Evolutionary conservation across 2,113 vertebrate genomes (phyloP).

Genomic region (Tupaia tana): DNA sequence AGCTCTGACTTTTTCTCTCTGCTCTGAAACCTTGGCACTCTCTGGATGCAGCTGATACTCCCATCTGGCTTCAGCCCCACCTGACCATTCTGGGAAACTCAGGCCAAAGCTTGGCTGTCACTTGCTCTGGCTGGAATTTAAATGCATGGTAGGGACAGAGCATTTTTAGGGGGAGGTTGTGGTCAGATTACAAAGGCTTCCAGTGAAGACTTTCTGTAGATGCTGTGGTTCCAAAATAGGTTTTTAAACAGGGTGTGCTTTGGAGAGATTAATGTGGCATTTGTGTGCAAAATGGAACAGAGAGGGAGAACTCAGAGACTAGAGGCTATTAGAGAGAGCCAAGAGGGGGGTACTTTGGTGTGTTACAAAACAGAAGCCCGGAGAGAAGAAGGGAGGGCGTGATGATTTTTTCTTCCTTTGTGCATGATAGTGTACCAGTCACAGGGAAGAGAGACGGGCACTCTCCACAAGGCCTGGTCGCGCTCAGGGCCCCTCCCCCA

Average conservation of each 20-base stretch:
- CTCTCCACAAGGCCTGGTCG: too few relatives aligned
- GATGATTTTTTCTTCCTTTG: background rate
- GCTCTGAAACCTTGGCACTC: constrained; percentile 57
- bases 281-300: background rate
- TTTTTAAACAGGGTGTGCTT: background rate
- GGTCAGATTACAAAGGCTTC: background rate
- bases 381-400: background rate
- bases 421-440: too few relatives aligned
- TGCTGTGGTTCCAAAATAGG: background rate
- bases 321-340: background rate
- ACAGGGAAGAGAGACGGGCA: too few relatives aligned
- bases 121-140: constrained; percentile 44
- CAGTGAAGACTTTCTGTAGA: constrained; percentile 3
- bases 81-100: constrained; percentile 59
- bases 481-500: too few relatives aligned
- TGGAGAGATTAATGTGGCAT: background rate
- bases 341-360: background rate
- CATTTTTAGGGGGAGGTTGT: background rate
- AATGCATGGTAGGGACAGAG: background rate
- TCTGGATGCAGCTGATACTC: background rate
- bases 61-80: constrained; percentile 56
- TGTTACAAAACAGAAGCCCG: background rate
- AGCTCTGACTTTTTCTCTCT: constrained; percentile 15
- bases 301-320: background rate
- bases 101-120: background rate